Base-by-base conservation (phyloP, 2,797 vertebrate species). In the Benthosema pterotum region DNA sequence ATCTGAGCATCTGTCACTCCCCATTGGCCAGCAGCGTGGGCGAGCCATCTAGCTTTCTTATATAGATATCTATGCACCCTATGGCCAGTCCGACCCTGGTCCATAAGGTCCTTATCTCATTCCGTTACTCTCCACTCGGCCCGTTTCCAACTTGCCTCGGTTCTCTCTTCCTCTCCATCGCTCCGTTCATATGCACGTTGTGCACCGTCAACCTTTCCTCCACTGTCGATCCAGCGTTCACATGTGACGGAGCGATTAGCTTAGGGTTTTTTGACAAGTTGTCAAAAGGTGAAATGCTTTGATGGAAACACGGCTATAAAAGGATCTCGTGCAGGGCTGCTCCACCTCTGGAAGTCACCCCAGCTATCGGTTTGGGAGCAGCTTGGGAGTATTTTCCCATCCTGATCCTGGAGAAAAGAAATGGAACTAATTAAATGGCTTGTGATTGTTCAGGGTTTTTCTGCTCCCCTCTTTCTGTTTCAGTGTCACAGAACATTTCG, bases 361-460 rank as follows among this genome's bases (percentile, higher is more conserved):
- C 67, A 55, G 67, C 83, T 80, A 56, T 18, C 60, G 80, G n/a
- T n/a, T n/a, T n/a, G n/a, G n/a, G n/a, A n/a, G 77, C 64, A 70
- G 67, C 72, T 82, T 73, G 55, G 72, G 75, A 72, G 53, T 63
- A 70, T 86, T 84, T 85, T 78, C 82, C 32, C n/a, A n/a, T n/a
- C n/a, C 32, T 7, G 84, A 66, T 54, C 60, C 63, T 85, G 77
- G 74, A 58, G 75, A 80, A 73, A 87, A n/a, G 74, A 79, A 89
- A 72, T 83, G 80, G 84, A 85, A 83, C 85, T 25, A 91, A 83
- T 84, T 82, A 38, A 78, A 88, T 87, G 79, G 80, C 79, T 73
- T 83, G 84, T 69, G 60, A 82, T 86, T 85, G 77, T 78, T 78
- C 73, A 18, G 48, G 72, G 72, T 81, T 84, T 76, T 81, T 84